phyloP scores from a whole-genome alignment of 2,113 vertebrate species.

The Ctenomys sociabilis region DNA sequence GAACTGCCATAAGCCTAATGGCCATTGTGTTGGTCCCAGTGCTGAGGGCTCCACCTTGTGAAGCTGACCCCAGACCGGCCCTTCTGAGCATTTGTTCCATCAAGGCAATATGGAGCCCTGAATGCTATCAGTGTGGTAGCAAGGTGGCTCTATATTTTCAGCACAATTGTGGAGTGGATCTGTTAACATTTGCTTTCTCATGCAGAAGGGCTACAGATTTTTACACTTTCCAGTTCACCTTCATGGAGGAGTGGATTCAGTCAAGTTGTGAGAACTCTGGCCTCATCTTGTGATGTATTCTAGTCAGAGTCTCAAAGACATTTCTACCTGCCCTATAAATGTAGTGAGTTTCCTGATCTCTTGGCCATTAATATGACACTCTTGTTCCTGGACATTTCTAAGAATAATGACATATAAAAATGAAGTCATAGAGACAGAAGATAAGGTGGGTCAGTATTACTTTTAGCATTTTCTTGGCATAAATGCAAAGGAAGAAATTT shows the following conservation, averaged over 20 bases:
- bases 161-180: neutral
- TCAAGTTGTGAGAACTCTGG: slow-evolving; percentile 11
- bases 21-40: neutral
- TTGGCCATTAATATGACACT: slow-evolving; percentile 11
- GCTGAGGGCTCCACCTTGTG: neutral
- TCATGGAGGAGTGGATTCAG: slow-evolving; percentile 40
- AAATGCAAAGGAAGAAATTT: neutral
- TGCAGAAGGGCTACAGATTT: neutral
- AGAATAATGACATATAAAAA: slow-evolving; percentile 50
- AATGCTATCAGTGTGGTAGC: neutral
- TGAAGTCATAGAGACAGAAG: slow-evolving; percentile 34
- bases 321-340: neutral
- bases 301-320: neutral
- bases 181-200: slow-evolving; percentile 26
- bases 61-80: neutral
- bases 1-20: neutral
- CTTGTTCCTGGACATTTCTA: slow-evolving; percentile 44
- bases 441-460: neutral
- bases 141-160: neutral
- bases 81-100: neutral
- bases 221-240: slow-evolving; percentile 14
- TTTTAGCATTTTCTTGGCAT: slow-evolving; percentile 7
- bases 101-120: neutral
- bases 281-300: neutral
- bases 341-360: slow-evolving; percentile 27